Evolutionary conservation across 1,140 invertebrate genomes (phyloP), one percentile per base, ranked within the genome.

Genomic region (Atopsyche davidsoni): DNA sequence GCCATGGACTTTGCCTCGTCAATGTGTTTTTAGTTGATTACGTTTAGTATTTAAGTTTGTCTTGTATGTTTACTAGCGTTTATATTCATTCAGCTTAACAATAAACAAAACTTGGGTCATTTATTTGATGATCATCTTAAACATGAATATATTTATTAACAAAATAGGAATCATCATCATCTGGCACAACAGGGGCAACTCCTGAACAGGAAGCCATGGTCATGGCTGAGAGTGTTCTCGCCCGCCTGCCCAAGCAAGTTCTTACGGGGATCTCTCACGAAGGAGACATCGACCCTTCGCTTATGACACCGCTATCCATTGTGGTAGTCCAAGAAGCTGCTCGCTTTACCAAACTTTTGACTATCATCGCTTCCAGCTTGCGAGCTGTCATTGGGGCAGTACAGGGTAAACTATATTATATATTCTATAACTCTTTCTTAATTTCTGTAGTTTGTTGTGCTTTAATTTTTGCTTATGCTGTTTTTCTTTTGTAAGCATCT

Each of bases 301-400:
- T 69, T 75, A 83, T 65, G 87, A 77, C 65, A 60, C 77, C 60
- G 36, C 90, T 93, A 87, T 92, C 92, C 62, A 92, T 90, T 4
- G 92, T 96, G 2, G 72, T 96, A 22, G 86, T 96, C 1, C 93
- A 97, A 73, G 92, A 96, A 75, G 93, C 94, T 81, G 86, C 82
- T 6, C 68, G 92, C 42, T 97, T 92, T 58, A 95, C 96, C 60
- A 83, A 80, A 50, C 73, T 97, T 0, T 74, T 94, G 0, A 63
- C 59, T 7, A 79, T 80, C 6, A 87, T 97, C 17, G 69, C 86
- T 46, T 75, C 61, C 4, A 94, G 87, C 67, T 73, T 94, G 2
- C 73, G 76, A 9, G 87, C 89, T 49, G 78, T 96, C n/a, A 79
- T 83, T 50, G 89, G 89, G 58, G 92, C 91, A 7, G 88, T 96